These are phyloP conservation scores for Pollicipes pollicipes DNA, from an alignment of 1,140 invertebrate genomes.

Conservation along the genomic window DNA sequence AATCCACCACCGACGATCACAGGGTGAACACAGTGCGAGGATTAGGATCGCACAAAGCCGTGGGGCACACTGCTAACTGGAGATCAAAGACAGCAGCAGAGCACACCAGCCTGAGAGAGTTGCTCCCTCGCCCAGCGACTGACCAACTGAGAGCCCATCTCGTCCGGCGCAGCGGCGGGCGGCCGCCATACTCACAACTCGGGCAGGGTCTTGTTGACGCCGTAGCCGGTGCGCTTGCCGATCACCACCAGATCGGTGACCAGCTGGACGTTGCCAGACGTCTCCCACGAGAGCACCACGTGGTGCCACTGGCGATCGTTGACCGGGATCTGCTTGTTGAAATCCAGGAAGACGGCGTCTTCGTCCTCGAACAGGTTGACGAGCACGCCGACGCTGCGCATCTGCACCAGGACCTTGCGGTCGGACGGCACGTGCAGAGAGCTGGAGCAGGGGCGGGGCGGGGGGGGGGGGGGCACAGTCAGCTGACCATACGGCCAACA, in stretches of 20 bases:
- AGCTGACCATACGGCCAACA: no score
- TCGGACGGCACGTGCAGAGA: constrained; percentile 59
- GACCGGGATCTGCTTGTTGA: constrained; percentile 47
- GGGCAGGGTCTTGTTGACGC: constrained; percentile 52
- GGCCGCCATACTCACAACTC: constrained; percentile 57
- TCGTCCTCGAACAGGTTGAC: constrained; percentile 70
- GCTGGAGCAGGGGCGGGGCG: no score
- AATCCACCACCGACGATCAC: no score
- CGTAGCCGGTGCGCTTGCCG: constrained; percentile 69
- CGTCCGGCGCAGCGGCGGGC: no score
- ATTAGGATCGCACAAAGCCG: no score
- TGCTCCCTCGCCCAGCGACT: no score
- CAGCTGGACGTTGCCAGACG: constrained; percentile 57
- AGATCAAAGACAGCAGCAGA: no score
- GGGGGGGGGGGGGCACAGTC: not conserved
- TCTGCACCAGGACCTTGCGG: constrained; percentile 62
- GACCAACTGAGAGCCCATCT: no score
- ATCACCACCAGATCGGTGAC: constrained; percentile 85
- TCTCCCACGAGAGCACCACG: constrained; percentile 81
- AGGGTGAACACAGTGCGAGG: no score
- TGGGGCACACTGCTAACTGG: no score
- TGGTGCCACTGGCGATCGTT: constrained; percentile 96
- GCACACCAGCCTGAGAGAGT: no score
- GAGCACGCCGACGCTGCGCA: constrained; percentile 72
- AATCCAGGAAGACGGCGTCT: constrained; percentile 71